A percentile compares a stretch with the other conserved stretches of the same genome.
Conservation (phyloP, 2,113 vertebrate genomes). For the Anarhynchus alexandrinus region DNA sequence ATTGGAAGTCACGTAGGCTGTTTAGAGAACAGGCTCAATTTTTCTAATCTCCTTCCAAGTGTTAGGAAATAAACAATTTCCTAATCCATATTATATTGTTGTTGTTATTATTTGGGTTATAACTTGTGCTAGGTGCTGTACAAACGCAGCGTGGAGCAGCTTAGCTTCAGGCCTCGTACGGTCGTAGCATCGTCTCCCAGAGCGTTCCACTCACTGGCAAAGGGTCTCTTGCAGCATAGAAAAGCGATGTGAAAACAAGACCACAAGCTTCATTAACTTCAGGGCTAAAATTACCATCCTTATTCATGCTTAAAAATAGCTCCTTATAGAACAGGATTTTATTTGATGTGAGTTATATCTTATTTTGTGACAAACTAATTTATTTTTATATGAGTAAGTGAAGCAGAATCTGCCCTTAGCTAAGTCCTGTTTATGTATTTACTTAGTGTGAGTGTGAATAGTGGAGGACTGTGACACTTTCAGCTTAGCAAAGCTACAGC, state of each 20-base stretch:
- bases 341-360: not conserved
- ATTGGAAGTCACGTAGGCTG: not conserved
- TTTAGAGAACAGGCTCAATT: not conserved
- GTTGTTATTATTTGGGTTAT: not conserved
- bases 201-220: rapidly evolving
- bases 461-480: not conserved
- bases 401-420: not conserved
- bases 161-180: not conserved
- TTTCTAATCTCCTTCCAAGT: not conserved
- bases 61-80: slow-evolving; percentile 26
- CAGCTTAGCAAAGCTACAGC: not conserved
- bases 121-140: not conserved
- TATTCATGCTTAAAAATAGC: slow-evolving; percentile 19
- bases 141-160: not conserved
- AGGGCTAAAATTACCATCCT: not conserved
- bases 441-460: not conserved
- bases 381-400: not conserved
- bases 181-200: rapidly evolving
- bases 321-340: not conserved
- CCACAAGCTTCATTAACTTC: not conserved
- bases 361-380: not conserved
- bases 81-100: not conserved
- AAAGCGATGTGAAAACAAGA: not conserved
- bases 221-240: not conserved
- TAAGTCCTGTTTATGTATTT: not conserved